A percentile compares a stretch with the other conserved stretches of the same genome.
phyloP scores from a whole-genome alignment of 1,140 invertebrate genomes.

The Mizuhopecten yessoensis region DNA sequence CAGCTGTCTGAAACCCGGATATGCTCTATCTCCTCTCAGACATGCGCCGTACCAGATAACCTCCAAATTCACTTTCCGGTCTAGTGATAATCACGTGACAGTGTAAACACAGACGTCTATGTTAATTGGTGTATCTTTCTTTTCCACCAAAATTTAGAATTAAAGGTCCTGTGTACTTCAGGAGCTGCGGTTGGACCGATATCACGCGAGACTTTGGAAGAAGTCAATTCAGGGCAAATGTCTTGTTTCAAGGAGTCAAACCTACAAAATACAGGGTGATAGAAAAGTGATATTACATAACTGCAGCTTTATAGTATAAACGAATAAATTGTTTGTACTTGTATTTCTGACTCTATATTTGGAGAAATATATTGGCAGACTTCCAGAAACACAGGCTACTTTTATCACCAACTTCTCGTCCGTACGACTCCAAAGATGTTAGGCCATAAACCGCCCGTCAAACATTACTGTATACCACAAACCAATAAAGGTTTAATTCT shows the following conservation, averaged over 20 bases:
- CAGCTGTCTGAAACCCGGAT: conserved; percentile 19
- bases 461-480: neutral
- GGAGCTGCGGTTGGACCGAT: neutral
- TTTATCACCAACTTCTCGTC: neutral
- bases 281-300: neutral
- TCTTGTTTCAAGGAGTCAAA: neutral
- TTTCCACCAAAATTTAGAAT: neutral
- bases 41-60: conserved; percentile 29
- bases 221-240: neutral
- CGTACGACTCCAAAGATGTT: neutral
- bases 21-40: neutral
- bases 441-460: neutral
- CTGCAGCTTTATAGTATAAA: neutral
- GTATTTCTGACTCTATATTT: neutral
- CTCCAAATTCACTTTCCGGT: conserved; percentile 27
- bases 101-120: conserved; percentile 15
- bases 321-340: too few species aligned
- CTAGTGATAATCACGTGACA: conserved; percentile 38
- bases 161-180: conserved; percentile 24
- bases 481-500: neutral
- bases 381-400: neutral
- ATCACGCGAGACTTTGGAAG: neutral
- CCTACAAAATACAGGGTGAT: neutral
- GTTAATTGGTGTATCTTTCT: conserved; percentile 26
- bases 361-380: neutral